These are phyloP conservation scores for Euglossa dilemma DNA, from an alignment of 1,140 invertebrate species.

Conservation along the genomic window DNA sequence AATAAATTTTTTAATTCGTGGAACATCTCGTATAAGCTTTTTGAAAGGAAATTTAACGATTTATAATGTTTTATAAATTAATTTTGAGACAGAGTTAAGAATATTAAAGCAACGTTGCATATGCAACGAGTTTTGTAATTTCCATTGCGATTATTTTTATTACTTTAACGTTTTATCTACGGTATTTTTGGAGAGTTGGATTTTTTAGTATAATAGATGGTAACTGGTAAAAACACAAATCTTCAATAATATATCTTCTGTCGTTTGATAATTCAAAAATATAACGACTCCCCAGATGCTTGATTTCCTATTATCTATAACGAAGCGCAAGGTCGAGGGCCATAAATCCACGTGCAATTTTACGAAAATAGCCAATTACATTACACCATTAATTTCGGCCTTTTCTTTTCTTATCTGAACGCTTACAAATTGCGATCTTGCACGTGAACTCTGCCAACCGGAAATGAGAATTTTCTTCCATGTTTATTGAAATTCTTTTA, in stretches of 20 bases:
- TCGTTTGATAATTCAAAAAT: not conserved
- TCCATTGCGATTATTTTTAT: not conserved
- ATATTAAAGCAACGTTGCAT: too few species aligned
- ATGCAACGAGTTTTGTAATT: too few species aligned
- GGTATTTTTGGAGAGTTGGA: not conserved
- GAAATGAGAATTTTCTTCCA: not conserved
- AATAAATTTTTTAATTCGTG: too few species aligned
- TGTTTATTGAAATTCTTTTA: not conserved
- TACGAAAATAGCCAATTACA: slow-evolving; percentile 63
- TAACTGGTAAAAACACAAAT: not conserved
- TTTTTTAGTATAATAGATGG: not conserved
- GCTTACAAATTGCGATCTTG: slow-evolving; percentile 6
- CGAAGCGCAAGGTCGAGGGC: slow-evolving; percentile 36
- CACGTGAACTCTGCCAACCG: not conserved
- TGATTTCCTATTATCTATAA: slow-evolving; percentile 40
- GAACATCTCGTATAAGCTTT: too few species aligned
- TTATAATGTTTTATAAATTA: too few species aligned
- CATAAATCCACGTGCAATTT: slow-evolving; percentile 58
- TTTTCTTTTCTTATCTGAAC: slow-evolving; percentile 17
- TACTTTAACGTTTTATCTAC: too few species aligned
- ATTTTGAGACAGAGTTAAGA: too few species aligned
- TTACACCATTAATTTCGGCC: slow-evolving; percentile 44
- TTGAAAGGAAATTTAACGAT: too few species aligned
- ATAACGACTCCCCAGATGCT: slow-evolving; percentile 26
- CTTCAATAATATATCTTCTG: not conserved